These are phyloP conservation scores for Calonectris borealis DNA, from an alignment of 2,113 vertebrate species.

Conservation along the genomic window DNA sequence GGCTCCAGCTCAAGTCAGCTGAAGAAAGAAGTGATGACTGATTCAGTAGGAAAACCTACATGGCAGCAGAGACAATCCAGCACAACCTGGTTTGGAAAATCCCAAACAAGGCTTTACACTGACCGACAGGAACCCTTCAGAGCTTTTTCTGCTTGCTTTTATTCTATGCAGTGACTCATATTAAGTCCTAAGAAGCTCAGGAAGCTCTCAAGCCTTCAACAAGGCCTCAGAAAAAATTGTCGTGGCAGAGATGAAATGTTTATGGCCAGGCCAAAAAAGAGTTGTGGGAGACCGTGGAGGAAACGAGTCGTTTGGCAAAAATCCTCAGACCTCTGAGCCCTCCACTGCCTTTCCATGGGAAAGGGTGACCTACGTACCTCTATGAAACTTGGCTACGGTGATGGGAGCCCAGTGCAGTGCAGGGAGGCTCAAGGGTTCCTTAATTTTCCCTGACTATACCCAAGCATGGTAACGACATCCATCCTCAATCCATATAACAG, in stretches of 20 bases:
- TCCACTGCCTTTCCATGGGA: background rate
- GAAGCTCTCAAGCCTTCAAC: background rate
- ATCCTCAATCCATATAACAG: background rate
- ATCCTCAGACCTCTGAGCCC: background rate
- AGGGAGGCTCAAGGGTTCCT: background rate
- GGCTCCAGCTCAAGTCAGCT: background rate
- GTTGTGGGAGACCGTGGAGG: background rate
- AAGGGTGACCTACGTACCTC: background rate
- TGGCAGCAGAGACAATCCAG: background rate
- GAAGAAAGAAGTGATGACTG: background rate
- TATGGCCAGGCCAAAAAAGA: background rate
- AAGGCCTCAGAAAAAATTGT: background rate
- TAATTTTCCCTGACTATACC: background rate
- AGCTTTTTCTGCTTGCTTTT: background rate
- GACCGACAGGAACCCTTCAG: background rate
- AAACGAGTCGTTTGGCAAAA: background rate
- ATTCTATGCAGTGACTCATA: background rate
- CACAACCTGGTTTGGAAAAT: background rate
- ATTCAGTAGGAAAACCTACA: background rate
- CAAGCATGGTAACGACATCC: background rate
- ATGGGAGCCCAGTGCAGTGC: background rate
- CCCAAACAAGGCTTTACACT: background rate
- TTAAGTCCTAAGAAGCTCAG: background rate
- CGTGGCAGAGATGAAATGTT: background rate
- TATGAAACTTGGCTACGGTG: rapidly evolving